Evolutionary conservation across 2,888 invertebrate species (phyloP), one percentile per base, ranked within the genome.

Genomic region (Mythimna loreyi): DNA sequence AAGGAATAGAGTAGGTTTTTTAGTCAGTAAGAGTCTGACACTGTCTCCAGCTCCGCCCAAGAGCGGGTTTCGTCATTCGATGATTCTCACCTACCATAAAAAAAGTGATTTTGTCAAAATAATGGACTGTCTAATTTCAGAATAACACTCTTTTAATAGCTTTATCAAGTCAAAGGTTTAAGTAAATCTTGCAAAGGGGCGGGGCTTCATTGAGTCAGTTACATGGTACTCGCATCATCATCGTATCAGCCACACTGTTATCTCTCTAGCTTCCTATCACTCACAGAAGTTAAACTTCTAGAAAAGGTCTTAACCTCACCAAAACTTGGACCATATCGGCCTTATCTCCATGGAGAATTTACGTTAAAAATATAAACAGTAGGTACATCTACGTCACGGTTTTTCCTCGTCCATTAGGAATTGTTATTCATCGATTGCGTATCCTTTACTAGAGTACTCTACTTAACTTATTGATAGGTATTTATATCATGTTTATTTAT

Each of bases 281-380:
- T 69, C 33, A 68, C 19, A 52, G 3, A 52, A 58, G 13, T 52
- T 43, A 43, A 58, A 61, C 9, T 60, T 61, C 36, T 52, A 47
- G n/a, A 23, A 61, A 49, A 55, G 70, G 53, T 71, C 40, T 8
- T 55, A 25, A 55, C 62, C 70, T 69, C n/a, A 53, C 19, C 0
- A 49, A 43, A 43, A 69, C 33, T 69, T 25, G 13, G 25, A 49
- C 25, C 3, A 21, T 71, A 33, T 61, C 61, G 55, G 13, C 5
- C 40, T 49, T 62, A 71, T 55, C 62, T 21, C 19, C 19, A 3
- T 19, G 19, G 47, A 25, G 23, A 40, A 61, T 30, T 40, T 36
- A 70, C 23, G 8, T 70, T 11, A 33, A 52, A 43, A 40, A 60
- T 40, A 40, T 33, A 47, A 61, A 70, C 47, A 70, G 11, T 23